phyloP scores from a whole-genome alignment of 2,888 invertebrate genomes.

The Calameuta idolon region DNA sequence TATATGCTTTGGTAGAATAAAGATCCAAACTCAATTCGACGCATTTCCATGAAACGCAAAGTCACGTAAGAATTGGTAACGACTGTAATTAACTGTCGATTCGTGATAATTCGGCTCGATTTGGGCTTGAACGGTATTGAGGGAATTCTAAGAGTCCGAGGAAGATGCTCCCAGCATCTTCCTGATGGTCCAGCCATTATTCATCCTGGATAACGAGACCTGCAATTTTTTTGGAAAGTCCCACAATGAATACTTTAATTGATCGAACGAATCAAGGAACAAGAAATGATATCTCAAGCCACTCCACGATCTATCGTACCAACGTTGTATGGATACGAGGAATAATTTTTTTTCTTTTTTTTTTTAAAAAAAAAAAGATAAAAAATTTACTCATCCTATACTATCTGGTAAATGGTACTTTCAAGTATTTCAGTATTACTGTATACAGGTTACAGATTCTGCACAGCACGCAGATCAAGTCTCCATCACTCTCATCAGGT shows the following conservation, averaged over 20 bases:
- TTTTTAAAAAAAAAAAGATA: not conserved
- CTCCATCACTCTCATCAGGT: not conserved
- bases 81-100: not conserved
- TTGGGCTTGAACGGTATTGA: slow-evolving; percentile 22
- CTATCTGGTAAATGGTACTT: not conserved
- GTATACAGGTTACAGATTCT: not conserved
- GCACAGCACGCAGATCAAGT: not conserved
- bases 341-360: not conserved
- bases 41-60: not conserved
- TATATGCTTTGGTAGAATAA: not conserved
- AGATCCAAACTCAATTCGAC: not conserved
- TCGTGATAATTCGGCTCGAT: slow-evolving; percentile 17
- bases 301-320: not conserved
- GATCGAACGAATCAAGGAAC: not conserved
- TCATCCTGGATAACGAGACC: not conserved
- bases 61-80: not conserved
- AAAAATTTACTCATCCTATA: not conserved
- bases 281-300: not conserved
- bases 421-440: not conserved
- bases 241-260: not conserved
- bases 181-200: not conserved
- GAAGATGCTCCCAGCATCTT: not conserved
- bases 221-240: not conserved
- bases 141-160: not conserved
- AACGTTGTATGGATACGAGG: not conserved